Conservation (phyloP, 2,113 vertebrate species). For the Oophaga pumilio region DNA sequence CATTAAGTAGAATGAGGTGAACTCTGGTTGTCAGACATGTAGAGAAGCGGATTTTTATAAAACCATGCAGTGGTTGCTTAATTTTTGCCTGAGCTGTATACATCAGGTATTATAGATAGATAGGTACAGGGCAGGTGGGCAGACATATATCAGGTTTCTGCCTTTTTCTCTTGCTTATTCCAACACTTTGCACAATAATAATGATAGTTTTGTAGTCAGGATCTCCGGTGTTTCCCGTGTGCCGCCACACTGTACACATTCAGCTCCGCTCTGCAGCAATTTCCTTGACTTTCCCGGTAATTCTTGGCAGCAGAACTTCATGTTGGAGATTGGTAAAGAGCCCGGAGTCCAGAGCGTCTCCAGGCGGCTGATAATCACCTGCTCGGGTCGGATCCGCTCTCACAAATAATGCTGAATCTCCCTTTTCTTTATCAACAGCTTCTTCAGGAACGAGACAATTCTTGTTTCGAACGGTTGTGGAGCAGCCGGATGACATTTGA, state of each 20-base stretch:
- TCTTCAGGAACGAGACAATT: constrained; percentile 44
- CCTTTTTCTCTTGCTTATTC: not conserved
- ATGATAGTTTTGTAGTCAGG: too few relatives aligned
- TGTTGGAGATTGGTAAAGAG: constrained; percentile 35
- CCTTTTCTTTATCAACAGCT: constrained; percentile 53
- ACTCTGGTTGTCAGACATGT: too few relatives aligned
- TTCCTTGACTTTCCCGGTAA: constrained; percentile 9
- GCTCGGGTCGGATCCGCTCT: constrained; percentile 15
- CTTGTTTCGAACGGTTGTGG: constrained; percentile 51
- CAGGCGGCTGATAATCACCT: constrained; percentile 21
- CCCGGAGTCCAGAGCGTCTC: constrained; percentile 35
- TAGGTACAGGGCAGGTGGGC: not conserved
- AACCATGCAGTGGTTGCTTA: too few relatives aligned
- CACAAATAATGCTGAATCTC: constrained; percentile 55
- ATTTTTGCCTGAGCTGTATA: too few relatives aligned
- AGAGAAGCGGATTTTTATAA: too few relatives aligned
- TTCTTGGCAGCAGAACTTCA: constrained; percentile 30
- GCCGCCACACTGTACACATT: not conserved
- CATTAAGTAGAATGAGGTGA: too few relatives aligned
- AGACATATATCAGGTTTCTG: not conserved
- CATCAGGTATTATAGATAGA: not conserved
- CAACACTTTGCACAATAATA: not conserved
- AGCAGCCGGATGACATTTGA: constrained; percentile 45
- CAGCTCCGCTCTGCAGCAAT: not conserved
- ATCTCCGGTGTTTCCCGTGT: not conserved